Evolutionary conservation across 2,113 vertebrate species (phyloP).

Genomic region (Psittacula cyanocephala): DNA sequence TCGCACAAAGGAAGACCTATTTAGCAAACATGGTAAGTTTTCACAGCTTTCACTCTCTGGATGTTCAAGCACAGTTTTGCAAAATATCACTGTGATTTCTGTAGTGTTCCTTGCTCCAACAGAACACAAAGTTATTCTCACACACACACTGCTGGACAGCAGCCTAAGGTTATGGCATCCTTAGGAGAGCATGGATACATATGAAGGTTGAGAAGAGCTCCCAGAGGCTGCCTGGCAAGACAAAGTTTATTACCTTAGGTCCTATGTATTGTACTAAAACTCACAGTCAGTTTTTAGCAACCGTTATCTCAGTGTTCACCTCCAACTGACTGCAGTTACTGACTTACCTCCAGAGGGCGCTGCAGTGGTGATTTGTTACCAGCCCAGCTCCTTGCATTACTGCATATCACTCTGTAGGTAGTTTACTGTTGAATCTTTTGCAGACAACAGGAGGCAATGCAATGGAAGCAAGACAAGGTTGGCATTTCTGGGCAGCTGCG

Average conservation of each 20-base stretch:
- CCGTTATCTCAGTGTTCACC: neutral
- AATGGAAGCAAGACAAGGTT: neutral
- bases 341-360: neutral
- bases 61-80: neutral
- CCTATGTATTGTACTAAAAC: neutral
- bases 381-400: neutral
- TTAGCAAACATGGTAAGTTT: neutral
- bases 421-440: neutral
- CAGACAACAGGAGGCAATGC: neutral
- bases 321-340: neutral
- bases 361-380: neutral
- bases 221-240: neutral
- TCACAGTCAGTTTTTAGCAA: neutral
- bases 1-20: neutral
- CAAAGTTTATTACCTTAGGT: neutral
- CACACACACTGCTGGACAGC: neutral
- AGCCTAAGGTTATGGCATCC: neutral
- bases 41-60: neutral
- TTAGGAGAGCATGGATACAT: neutral
- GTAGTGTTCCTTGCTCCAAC: neutral
- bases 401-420: neutral
- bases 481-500: neutral
- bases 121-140: neutral
- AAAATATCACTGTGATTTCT: neutral
- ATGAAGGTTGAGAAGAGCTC: neutral